Evolutionary conservation across 2,888 invertebrate genomes (phyloP), one percentile per base, ranked within the genome.

Genomic region (Augochlorella aurata): DNA sequence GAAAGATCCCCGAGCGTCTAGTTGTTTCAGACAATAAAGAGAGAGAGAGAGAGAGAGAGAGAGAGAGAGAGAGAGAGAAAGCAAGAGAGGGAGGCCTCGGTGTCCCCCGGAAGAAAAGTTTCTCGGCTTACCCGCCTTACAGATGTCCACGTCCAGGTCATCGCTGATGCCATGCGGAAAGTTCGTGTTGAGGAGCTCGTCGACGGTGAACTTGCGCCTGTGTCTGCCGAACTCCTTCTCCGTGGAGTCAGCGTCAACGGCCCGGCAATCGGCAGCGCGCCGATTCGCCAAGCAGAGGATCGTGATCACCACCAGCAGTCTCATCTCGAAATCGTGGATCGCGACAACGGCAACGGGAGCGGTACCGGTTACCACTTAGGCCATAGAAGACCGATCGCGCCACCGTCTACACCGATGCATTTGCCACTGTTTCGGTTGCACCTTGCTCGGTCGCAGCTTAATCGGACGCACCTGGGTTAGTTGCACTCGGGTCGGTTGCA

Each of bases 121-220:
- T 16, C n/a, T 29, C n/a, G 21, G 61, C 88, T 88, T 80, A 97
- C 97, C 97, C 93, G 97, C 97, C 95, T 97, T 97, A 94, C 97
- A 97, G 77, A 97, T 96, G 94, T 97, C 97, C 95, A 97, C 94
- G 92, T 97, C 97, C 85, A 97, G 94, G 93, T 97, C 97, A 84
- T 95, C 95, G 66, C 97, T 97, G 81, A 96, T 95, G 91, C 96
- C 96, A 82, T 94, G 94, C 67, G 96, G 95, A 90, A 96, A 97
- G 86, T 95, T 94, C 76, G 94, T 95, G 75, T 94, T 95, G 90
- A 96, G 92, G 86, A 97, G 94, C 91, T 97, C 96, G 45, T 97
- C 96, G 91, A 96, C 95, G 74, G 96, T 96, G 92, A 95, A 96
- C 90, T 94, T 95, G 81, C 79, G 88, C 47, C 86, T 89, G 47